These are phyloP conservation scores for Diarsia dahlii DNA, from an alignment of 2,888 invertebrate species.

Conservation along the genomic window DNA sequence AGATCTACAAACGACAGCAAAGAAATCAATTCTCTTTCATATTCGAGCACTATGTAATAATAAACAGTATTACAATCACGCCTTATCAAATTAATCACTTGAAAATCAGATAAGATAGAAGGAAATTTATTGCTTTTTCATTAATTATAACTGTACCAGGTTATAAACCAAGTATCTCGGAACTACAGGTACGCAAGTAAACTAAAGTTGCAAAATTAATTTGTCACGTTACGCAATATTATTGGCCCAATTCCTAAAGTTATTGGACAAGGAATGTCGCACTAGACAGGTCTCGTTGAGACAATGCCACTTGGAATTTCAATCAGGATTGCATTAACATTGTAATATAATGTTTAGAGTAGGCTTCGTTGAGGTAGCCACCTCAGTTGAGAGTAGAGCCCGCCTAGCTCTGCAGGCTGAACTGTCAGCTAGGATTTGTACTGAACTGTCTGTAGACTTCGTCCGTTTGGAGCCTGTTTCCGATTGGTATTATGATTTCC, in stretches of 20 bases:
- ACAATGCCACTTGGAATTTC: slow-evolving; percentile 67
- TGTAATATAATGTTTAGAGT: slow-evolving; percentile 52
- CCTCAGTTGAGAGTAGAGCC: neutral
- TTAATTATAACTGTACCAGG: slow-evolving; percentile 40
- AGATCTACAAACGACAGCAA: too few species aligned
- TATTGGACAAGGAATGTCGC: slow-evolving; percentile 72
- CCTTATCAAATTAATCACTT: slow-evolving; percentile 52
- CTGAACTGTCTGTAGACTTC: slow-evolving; percentile 22
- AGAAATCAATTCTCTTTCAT: neutral
- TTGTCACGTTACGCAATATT: slow-evolving; percentile 72
- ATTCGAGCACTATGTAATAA: neutral
- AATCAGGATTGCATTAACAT: slow-evolving; percentile 62
- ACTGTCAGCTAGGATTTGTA: slow-evolving; percentile 36
- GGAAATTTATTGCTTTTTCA: slow-evolving; percentile 54
- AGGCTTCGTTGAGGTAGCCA: slow-evolving; percentile 26
- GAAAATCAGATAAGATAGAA: slow-evolving; percentile 53
- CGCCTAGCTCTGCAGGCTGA: neutral
- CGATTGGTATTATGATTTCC: slow-evolving; percentile 44
- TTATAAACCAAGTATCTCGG: slow-evolving; percentile 47
- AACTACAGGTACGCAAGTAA: slow-evolving; percentile 30
- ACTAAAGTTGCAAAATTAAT: slow-evolving; percentile 68
- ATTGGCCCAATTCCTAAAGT: slow-evolving; percentile 63
- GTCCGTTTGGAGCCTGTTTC: slow-evolving; percentile 36
- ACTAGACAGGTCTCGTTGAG: slow-evolving; percentile 63
- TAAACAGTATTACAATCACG: slow-evolving; percentile 9